phyloP scores from a whole-genome alignment of 2,797 vertebrate species.

The Pyrocephalus nanus region DNA sequence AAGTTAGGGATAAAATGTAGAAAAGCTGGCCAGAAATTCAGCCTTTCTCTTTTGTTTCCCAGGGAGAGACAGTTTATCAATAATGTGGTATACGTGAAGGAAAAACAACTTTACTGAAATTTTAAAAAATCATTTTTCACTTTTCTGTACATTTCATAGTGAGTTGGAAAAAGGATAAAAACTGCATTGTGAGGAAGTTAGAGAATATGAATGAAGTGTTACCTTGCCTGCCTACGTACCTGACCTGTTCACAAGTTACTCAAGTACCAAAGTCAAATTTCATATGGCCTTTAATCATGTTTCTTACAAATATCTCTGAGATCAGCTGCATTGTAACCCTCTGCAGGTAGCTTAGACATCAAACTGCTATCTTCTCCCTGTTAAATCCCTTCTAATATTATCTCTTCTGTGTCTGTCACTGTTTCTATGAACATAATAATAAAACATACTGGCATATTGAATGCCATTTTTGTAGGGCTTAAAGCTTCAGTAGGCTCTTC shows the following conservation, averaged over 20 bases:
- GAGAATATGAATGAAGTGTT: background rate
- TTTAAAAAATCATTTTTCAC: background rate
- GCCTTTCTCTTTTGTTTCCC: background rate
- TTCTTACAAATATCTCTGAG: background rate
- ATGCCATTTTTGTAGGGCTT: background rate
- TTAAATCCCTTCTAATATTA: background rate
- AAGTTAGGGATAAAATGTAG: background rate
- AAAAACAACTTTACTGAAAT: background rate
- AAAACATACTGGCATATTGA: background rate
- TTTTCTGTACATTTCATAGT: background rate
- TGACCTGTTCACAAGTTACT: background rate
- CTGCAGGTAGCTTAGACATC: background rate
- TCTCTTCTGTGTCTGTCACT: background rate
- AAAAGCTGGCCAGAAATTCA: background rate
- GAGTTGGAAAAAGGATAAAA: background rate
- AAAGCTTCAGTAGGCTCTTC: background rate
- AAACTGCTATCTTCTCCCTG: background rate
- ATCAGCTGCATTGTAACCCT: background rate
- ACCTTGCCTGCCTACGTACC: background rate
- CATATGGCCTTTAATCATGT: background rate
- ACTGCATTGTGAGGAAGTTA: rapidly evolving
- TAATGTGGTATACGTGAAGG: background rate
- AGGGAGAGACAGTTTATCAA: background rate
- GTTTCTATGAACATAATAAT: background rate
- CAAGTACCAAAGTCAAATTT: background rate